Base-by-base conservation (phyloP, 2,888 invertebrate species). In the Embidobia sp. region DNA sequence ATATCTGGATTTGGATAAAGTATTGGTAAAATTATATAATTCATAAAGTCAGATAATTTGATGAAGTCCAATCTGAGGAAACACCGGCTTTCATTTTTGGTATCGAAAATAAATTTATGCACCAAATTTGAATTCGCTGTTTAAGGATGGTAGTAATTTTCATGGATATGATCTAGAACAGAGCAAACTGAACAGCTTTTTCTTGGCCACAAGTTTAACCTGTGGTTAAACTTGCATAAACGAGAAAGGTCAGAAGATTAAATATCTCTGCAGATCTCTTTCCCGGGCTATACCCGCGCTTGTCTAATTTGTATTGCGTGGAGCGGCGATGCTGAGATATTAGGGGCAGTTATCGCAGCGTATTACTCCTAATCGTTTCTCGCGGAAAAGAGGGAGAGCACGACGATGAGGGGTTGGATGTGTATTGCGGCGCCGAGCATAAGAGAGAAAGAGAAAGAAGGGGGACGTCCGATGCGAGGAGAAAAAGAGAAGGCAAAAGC, bases 351-450 rank as follows among this genome's bases (percentile, higher is more conserved):
- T 87, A 88, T 88, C 87, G 87, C 84, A 84, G 85, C 87, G 87
- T 87, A 88, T 87, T 87, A 88, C 87, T 87, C 86, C 86, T 88
- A 89, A 89, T 89, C 87, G 88, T 87, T 88, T 84, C 81, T 81
- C 79, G 79, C 81, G 70, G 70, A 69, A 67, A 70, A 67, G 72
- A 61, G 75, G 69, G 79, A 80, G 79, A 81, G 64, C 63, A 49
- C 37, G 61, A 53, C 59, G 55, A 74, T 55, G 78, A 80, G 75
- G 64, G 79, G 67, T 51, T 48, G 73, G 27, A 67, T 53, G 69
- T 69, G 69, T 79, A 80, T 27, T 53, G 53, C 61, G 75, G 55
- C 64, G 77, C 33, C 67, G 57, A 53, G 72, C 66, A 51, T 46
- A 67, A 78, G 79, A 74, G 72, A 72, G 79, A 64, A 61, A 70